Conservation (phyloP, 2,797 vertebrate species). For the Megalops cyprinoides region DNA sequence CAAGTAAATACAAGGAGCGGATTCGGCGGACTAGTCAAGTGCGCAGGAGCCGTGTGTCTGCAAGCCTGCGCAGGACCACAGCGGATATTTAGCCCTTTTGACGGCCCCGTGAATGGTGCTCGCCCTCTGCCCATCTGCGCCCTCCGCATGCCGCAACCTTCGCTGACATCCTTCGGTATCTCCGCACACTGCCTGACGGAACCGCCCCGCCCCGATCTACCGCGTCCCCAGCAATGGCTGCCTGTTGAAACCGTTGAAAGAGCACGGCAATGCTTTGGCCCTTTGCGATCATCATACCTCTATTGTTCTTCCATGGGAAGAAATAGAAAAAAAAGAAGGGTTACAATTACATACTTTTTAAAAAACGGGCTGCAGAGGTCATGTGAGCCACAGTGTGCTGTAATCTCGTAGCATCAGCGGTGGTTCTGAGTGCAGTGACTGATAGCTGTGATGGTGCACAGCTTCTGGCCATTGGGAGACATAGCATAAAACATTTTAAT, state of each 20-base stretch:
- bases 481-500: not conserved
- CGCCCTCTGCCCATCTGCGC: slow-evolving; percentile 30
- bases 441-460: slow-evolving; percentile 34
- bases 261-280: slow-evolving; percentile 43
- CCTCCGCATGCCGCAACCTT: not conserved
- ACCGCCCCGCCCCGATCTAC: not conserved
- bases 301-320: slow-evolving; percentile 76
- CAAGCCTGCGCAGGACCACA: not conserved
- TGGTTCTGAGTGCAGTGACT: not conserved
- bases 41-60: not conserved
- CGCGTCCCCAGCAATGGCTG: slow-evolving; percentile 12
- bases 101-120: slow-evolving; percentile 29
- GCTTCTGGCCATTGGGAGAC: not conserved
- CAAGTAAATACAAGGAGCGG: not conserved
- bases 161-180: not conserved
- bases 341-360: slow-evolving; percentile 7
- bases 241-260: slow-evolving; percentile 35
- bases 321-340: slow-evolving; percentile 50
- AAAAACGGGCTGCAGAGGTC: slow-evolving; percentile 5
- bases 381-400: not conserved
- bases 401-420: not conserved
- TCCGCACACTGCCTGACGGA: not conserved
- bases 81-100: slow-evolving; percentile 57
- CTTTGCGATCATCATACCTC: slow-evolving; percentile 34
- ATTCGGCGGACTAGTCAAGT: too few relatives aligned